Evolutionary conservation across 2,113 vertebrate species (phyloP), one percentile per base, ranked within the genome.

Genomic region (Corynorhinus townsendii): DNA sequence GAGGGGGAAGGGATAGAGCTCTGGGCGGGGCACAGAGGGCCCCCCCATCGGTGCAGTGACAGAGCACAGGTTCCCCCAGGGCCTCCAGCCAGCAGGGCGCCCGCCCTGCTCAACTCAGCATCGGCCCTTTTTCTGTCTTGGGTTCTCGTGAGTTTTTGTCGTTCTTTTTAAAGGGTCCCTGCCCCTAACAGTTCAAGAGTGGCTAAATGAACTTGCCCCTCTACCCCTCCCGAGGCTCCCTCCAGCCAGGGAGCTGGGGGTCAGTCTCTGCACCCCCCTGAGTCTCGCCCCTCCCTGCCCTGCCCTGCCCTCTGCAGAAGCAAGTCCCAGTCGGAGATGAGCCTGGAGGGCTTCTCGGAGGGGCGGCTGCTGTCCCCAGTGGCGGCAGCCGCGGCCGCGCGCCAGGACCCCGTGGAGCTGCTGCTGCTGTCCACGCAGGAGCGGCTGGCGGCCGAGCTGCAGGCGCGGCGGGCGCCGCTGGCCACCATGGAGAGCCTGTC

Each of bases 401-500:
- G 86, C 76, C 98, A 98, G 90, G 98, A 99, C 94, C 99, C 99
- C 0, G 99, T 99, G 96, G 99, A 99, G 89, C 98, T 99, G 83
- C 99, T 99, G n/a, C 98, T 99, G 93, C 98, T 99, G 97, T 99
- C 99, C 86, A 99, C 99, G 0, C 98, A 99, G 96, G 99, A 99
- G 89, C 99, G 99, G 8, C 98, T 99, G 85, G 98, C 99, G 0
- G 99, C 99, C 54, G 99, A 99, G 98, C 98, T 99, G 86, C 98
- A 99, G 97, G 99, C 99, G 68, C 99, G 99, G 17, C 98, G 99
- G n/a, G 99, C 99, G 0, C 99, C 99, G 0, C 98, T 99, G 38
- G 99, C 99, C 0, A 98, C 99, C 95, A 99, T 99, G 99, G 99
- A 99, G 98, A 99, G 99, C 96, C 99, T 99, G 28, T 99, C 99